phyloP scores from a whole-genome alignment of 2,888 invertebrate species.

The Acholoe squamosa region DNA sequence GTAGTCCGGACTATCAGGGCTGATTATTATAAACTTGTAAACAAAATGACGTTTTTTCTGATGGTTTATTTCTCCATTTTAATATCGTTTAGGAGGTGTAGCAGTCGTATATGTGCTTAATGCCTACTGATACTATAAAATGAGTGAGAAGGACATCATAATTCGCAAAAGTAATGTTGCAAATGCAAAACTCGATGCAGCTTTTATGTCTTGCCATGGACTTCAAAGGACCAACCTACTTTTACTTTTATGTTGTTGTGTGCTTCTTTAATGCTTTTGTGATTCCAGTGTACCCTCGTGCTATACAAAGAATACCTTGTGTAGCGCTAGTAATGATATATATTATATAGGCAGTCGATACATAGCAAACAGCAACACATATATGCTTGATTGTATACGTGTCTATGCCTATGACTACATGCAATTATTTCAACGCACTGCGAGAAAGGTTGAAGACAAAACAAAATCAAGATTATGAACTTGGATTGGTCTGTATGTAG shows the following conservation, averaged over 20 bases:
- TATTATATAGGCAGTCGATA: not conserved
- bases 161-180: conserved; percentile 1
- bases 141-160: not conserved
- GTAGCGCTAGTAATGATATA: conserved; percentile 4
- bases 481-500: too few species aligned
- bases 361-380: not conserved
- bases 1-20: not conserved
- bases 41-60: not conserved
- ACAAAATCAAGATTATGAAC: too few species aligned
- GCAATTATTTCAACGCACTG: not conserved
- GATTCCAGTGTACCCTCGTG: conserved; percentile 23
- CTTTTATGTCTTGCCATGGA: conserved; percentile 39
- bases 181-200: conserved; percentile 20
- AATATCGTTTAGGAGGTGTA: not conserved
- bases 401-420: not conserved
- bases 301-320: not conserved
- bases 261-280: conserved; percentile 31
- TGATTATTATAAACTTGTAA: not conserved
- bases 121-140: not conserved
- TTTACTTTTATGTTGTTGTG: not conserved
- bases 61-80: not conserved
- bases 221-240: conserved; percentile 15
- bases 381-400: not conserved
- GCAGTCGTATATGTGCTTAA: not conserved
- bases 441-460: not conserved